Conservation (phyloP, 2,797 vertebrate species). For the Menidia menidia region DNA sequence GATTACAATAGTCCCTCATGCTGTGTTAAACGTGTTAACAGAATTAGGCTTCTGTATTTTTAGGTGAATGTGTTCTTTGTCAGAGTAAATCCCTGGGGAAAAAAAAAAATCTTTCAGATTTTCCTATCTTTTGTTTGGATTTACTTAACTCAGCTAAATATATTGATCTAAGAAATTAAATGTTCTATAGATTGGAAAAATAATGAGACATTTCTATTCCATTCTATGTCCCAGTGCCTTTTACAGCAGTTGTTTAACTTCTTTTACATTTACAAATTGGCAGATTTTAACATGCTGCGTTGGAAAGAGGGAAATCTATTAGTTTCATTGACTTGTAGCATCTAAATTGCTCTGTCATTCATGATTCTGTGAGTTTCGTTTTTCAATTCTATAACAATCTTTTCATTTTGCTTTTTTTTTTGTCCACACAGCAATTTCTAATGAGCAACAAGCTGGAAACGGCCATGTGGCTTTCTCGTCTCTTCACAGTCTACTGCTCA, state of each 20-base stretch:
- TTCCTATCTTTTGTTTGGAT: no score
- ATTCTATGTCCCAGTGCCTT: background rate
- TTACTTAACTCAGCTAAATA: no score
- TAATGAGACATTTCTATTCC: no score
- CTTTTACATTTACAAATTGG: background rate
- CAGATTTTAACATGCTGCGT: background rate
- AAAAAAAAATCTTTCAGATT: no score
- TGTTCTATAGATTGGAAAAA: no score
- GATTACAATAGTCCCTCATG: no score
- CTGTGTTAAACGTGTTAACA: no score
- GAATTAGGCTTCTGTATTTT: no score
- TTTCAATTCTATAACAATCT: background rate
- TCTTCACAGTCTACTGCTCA: slow-evolving; percentile 98
- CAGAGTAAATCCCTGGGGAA: no score
- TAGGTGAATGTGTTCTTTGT: no score
- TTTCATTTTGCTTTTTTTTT: slow-evolving; percentile 8
- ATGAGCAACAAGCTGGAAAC: slow-evolving; percentile 96
- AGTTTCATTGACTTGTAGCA: no score
- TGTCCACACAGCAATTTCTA: slow-evolving; percentile 90
- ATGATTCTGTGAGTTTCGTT: background rate
- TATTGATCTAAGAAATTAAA: no score
- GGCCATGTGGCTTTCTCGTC: slow-evolving; percentile 97
- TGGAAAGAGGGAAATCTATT: background rate
- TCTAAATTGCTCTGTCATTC: background rate
- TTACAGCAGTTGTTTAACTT: background rate